Evolutionary conservation across 1,140 invertebrate species (phyloP), one percentile per base, ranked within the genome.

Genomic region (Hylyphantes graminicola): DNA sequence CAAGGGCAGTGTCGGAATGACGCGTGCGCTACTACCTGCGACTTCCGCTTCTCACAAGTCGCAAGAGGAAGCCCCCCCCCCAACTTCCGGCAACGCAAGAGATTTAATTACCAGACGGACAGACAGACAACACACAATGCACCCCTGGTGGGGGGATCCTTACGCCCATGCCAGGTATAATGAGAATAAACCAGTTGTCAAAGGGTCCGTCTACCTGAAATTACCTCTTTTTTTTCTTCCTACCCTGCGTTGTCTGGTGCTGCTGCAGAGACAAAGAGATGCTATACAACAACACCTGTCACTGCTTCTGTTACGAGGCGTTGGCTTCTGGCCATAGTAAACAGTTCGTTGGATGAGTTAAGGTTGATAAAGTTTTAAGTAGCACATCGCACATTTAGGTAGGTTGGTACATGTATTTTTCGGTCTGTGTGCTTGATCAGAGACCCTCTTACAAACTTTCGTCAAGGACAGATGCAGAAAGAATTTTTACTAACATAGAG

Each of bases 11-110:
- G 19, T 72, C 13, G 48, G 67, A 73, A 72, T 35, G 79, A 73
- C 79, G 79, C 79, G 79, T 81, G 79, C 79, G 67, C 79, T 81
- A 81, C 79, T 81, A 81, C 79, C 79, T 81, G 67, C 21, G 68
- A 59, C 68, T 81, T 81, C 79, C 79, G 79, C 79, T 81, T 81
- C 79, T 81, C 79, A 81, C 79, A 68, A 57, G 79, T 73, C 79
- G 53, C 65, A 81, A 59, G 61, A 68, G 79, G 73, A 81, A 68
- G 72, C 68, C 13, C 35, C 79, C 65, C 65, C 76, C 76, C n/a
- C 48, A 50, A 21, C 64, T 81, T 57, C 79, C 51, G 67, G 35
- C 67, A 73, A 57, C 55, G 11, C 67, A 54, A 68, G 73, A 67
- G 78, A 81, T 81, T 81, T 81, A 81, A 81, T 81, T 81, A 81